Evolutionary conservation across 2,113 vertebrate species (phyloP).

Genomic region (Gnathonemus echidnorhynchus): DNA sequence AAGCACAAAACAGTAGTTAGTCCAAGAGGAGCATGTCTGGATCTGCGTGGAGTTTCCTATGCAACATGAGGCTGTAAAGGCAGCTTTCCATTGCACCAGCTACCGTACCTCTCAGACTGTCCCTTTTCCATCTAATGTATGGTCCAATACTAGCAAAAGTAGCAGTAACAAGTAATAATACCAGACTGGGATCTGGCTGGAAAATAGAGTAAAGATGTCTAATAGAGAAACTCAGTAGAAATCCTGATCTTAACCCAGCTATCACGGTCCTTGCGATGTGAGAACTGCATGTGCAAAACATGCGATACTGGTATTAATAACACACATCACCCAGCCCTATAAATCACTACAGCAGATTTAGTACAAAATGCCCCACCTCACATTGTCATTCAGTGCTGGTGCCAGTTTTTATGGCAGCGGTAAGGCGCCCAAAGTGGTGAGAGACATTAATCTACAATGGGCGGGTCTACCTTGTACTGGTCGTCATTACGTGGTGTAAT

Average conservation of each 20-base stretch:
- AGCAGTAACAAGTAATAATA: not conserved
- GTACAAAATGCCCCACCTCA: not conserved
- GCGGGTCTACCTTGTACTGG: not conserved
- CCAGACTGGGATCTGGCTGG: not conserved
- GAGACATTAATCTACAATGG: not conserved
- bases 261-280: not conserved
- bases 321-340: not conserved
- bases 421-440: not conserved
- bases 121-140: not conserved
- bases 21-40: not conserved
- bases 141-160: not conserved
- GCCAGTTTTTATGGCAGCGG: no score
- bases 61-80: not conserved
- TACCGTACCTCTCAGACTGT: not conserved
- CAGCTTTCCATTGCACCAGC: not conserved
- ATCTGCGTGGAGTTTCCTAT: not conserved
- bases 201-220: not conserved
- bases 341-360: not conserved
- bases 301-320: not conserved
- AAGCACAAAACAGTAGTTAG: not conserved
- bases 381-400: not conserved
- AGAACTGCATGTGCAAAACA: not conserved
- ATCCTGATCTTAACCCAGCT: not conserved
- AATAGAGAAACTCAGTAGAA: not conserved
- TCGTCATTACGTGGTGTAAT: not conserved